These are phyloP conservation scores for Aphelinus atriplicis DNA, from an alignment of 1,140 invertebrate species.

Conservation along the genomic window DNA sequence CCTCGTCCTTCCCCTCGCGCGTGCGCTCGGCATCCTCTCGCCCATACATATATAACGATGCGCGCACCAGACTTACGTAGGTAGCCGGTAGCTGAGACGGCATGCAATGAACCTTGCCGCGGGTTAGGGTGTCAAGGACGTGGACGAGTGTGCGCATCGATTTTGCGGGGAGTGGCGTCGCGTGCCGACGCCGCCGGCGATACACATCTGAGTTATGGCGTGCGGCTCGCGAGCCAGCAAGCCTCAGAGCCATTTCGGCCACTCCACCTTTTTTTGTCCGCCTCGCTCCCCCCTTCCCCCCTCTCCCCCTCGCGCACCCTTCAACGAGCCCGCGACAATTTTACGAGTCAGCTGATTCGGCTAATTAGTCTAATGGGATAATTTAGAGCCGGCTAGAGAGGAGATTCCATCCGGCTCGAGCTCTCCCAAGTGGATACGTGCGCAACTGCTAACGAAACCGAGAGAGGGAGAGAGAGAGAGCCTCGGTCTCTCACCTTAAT, in stretches of 20 bases:
- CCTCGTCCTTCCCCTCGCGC: too few species aligned
- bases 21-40: too few species aligned
- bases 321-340: too few species aligned
- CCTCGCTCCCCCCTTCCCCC: not conserved
- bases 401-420: not conserved
- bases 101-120: slow-evolving; percentile 33
- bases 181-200: not conserved
- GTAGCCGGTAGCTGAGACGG: not conserved
- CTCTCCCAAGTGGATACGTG: not conserved
- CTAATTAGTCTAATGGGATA: too few species aligned
- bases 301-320: too few species aligned
- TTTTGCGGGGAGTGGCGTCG: slow-evolving; percentile 8
- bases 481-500: too few species aligned
- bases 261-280: not conserved
- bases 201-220: not conserved
- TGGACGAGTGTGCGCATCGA: slow-evolving; percentile 36
- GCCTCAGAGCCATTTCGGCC: too few species aligned
- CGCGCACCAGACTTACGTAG: too few species aligned
- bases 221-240: too few species aligned
- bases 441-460: not conserved
- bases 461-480: not conserved
- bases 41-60: too few species aligned
- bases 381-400: too few species aligned
- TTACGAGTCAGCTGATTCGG: too few species aligned
- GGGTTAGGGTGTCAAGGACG: slow-evolving; percentile 41